Percentiles rank a stretch among this genome's conserved stretches.
Conservation (phyloP, 2,888 invertebrate genomes). For the Autographa gamma region DNA sequence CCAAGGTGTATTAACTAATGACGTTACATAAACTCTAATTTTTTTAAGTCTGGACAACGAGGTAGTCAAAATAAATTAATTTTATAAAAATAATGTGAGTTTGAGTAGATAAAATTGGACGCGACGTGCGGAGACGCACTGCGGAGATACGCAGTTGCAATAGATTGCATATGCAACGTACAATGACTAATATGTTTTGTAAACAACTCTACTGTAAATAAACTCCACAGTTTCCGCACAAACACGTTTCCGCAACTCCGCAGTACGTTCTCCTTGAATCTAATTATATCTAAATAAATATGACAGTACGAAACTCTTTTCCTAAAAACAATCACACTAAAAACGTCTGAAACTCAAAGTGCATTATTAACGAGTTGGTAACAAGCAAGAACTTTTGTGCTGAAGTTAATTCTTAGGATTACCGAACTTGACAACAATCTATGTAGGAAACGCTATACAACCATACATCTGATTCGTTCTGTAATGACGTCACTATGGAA, state of each 20-base stretch:
- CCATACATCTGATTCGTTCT: slow-evolving; percentile 56
- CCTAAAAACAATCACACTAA: slow-evolving; percentile 47
- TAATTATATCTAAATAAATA: slow-evolving; percentile 21
- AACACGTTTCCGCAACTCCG: slow-evolving; percentile 19
- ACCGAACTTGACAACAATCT: slow-evolving; percentile 57
- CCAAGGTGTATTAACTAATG: slow-evolving; percentile 28
- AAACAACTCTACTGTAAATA: background rate
- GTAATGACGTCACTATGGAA: slow-evolving; percentile 50
- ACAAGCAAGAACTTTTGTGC: slow-evolving; percentile 65
- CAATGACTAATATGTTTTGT: slow-evolving; percentile 1
- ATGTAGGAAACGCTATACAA: slow-evolving; percentile 62
- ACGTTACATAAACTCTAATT: slow-evolving; percentile 38
- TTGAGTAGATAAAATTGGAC: slow-evolving; percentile 42
- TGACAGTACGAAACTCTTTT: slow-evolving; percentile 55
- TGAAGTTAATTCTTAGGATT: slow-evolving; percentile 55
- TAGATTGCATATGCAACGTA: slow-evolving; percentile 6
- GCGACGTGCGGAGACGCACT: slow-evolving; percentile 28
- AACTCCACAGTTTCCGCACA: background rate
- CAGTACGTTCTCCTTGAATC: slow-evolving; percentile 30
- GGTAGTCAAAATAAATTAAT: slow-evolving; percentile 42
- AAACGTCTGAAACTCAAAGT: slow-evolving; percentile 69
- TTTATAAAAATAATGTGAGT: slow-evolving; percentile 30
- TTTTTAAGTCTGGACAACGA: slow-evolving; percentile 45
- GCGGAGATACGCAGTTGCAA: slow-evolving; percentile 23
- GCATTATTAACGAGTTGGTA: slow-evolving; percentile 80